Evolutionary conservation across 1,140 invertebrate genomes (phyloP), one percentile per base, ranked within the genome.

Genomic region (Batillaria attramentaria): DNA sequence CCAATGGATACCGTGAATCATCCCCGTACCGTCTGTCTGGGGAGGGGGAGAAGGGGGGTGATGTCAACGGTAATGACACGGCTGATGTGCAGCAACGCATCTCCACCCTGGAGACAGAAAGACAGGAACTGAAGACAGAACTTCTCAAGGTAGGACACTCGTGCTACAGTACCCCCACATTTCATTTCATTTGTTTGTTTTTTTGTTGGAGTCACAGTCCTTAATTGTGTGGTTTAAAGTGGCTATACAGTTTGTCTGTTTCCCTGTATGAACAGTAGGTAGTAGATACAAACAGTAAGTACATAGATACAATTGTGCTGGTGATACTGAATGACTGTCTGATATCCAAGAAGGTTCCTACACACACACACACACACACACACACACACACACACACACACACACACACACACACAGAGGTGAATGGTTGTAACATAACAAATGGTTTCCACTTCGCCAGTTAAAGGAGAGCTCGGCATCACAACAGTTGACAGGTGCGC

Each of bases 41-140:
- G 57, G 50, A 39, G 35, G 37, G 2, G 54, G 57, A 24, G 18
- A 37, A 60, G 37, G 54, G 46, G 31, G 43, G 43, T 3, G 20
- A 18, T 10, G 2, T 37, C 1, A 66, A 65, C 43, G 57, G 74
- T 66, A 10, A n/a, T 65, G 31, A 66, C 6, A 10, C 35, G 28
- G 13, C 60, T 1, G 69, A 72, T n/a, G 41, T 16, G 28, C 50
- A 28, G 28, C 79, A 75, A 28, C 5, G 41, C 13, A 13, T 81
- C 6, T 20, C 33, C 3, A 50, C 28, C 20, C 31, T 81, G 39
- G 57, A 77, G 57, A 42, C 69, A 3, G 79, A 81, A 50, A 81
- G 37, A 74, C 41, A 73, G 41, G 62, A 78, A 20, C 69, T 81
- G 31, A 37, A 74, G 42, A 72, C 54, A 41, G 57, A 81, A 33